Percentiles rank a stretch among this genome's conserved stretches.
Conservation (phyloP, 92 coral and sea anemone species). For the Paragorgia papillata region DNA sequence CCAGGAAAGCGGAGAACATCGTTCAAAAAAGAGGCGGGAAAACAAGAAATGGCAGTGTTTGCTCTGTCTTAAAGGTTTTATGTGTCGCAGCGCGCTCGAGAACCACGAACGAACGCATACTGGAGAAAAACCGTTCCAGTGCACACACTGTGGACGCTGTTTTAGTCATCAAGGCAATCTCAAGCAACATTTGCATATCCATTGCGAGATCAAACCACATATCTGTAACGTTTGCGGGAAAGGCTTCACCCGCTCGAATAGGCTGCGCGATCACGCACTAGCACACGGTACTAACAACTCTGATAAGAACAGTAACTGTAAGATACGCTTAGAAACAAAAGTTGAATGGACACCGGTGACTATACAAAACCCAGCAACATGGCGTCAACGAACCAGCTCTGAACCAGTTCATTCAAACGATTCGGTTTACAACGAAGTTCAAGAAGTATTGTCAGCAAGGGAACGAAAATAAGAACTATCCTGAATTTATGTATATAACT, state of each 20-base stretch:
- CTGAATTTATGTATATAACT: too few species aligned
- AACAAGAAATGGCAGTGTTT: conserved; percentile 25
- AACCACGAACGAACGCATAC: conserved; percentile 36
- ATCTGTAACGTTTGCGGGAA: conserved; percentile 28
- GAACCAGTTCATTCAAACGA: not conserved
- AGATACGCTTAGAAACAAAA: conserved; percentile 5
- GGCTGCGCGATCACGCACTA: conserved; percentile 31
- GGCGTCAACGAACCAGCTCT: not conserved
- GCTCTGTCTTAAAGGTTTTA: conserved; percentile 9
- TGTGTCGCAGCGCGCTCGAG: conserved; percentile 36
- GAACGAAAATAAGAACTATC: too few species aligned
- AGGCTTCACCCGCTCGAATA: conserved; percentile 39
- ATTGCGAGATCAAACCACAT: conserved; percentile 35
- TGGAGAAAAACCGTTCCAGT: conserved; percentile 27
- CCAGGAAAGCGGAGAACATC: not conserved
- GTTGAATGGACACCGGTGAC: conserved; percentile 21
- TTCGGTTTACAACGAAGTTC: not conserved
- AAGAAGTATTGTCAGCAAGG: too few species aligned
- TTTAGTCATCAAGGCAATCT: conserved; percentile 37
- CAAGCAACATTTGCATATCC: conserved; percentile 29
- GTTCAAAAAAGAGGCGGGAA: not conserved
- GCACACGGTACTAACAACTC: not conserved
- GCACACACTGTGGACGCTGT: conserved; percentile 28
- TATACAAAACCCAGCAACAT: not conserved
- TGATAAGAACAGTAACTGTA: conserved; percentile 8